Percentiles rank a stretch among this genome's conserved stretches.
Conservation (phyloP, 1,140 invertebrate genomes). For the Drosophila yakuba region DNA sequence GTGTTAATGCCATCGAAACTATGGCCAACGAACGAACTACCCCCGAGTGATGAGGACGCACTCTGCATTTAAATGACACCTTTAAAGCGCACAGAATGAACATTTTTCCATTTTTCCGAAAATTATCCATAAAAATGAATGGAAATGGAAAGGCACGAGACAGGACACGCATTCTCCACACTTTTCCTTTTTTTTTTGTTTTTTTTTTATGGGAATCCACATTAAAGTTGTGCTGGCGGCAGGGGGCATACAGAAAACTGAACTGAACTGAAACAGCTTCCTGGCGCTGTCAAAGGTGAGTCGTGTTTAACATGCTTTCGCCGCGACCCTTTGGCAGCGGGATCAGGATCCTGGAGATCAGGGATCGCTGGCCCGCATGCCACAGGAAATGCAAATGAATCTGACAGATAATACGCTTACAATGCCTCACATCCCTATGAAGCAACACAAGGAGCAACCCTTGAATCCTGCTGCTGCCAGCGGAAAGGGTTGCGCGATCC, state of each 20-base stretch:
- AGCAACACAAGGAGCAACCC: slow-evolving; percentile 23
- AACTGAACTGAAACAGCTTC: slow-evolving; percentile 45
- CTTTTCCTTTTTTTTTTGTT: slow-evolving; percentile 60
- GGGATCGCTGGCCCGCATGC: slow-evolving; percentile 40
- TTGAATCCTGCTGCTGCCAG: not conserved
- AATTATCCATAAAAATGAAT: slow-evolving; percentile 33
- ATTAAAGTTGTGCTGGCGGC: slow-evolving; percentile 5
- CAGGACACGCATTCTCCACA: slow-evolving; percentile 59
- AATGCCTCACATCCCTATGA: not conserved
- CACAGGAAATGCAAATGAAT: slow-evolving; percentile 81
- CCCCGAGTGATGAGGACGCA: slow-evolving; percentile 46
- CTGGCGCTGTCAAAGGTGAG: slow-evolving; percentile 60
- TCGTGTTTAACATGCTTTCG: slow-evolving; percentile 73
- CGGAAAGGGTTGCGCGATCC: slow-evolving; percentile 49
- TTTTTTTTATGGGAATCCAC: slow-evolving; percentile 34
- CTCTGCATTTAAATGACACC: slow-evolving; percentile 77
- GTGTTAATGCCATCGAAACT: slow-evolving; percentile 72
- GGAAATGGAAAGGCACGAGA: slow-evolving; percentile 52
- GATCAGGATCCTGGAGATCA: slow-evolving; percentile 12
- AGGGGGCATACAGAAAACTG: slow-evolving; percentile 3
- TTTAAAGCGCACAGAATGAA: slow-evolving; percentile 45
- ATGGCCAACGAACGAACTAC: slow-evolving; percentile 47
- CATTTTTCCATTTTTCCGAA: slow-evolving; percentile 8
- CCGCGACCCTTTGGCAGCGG: slow-evolving; percentile 46
- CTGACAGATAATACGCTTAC: slow-evolving; percentile 67